Percentiles rank a stretch among this genome's conserved stretches.
These are phyloP conservation scores for Scolanthus callimorphus DNA, from an alignment of 92 coral and sea anemone species.

Conservation along the genomic window DNA sequence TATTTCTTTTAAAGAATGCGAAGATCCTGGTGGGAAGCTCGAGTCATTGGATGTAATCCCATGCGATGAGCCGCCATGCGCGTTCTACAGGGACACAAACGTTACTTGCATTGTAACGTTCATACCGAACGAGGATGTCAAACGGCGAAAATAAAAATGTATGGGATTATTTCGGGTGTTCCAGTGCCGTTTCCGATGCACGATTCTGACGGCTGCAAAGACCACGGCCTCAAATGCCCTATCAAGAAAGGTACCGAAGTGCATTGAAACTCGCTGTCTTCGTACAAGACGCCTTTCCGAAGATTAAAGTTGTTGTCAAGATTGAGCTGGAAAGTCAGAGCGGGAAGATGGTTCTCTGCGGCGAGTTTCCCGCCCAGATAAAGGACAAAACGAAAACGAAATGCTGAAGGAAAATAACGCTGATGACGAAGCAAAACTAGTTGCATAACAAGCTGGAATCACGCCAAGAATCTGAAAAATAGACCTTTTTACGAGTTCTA, in stretches of 20 bases:
- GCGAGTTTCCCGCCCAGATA: constrained; percentile 7
- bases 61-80: constrained; percentile 29
- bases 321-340: constrained; percentile 4
- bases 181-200: constrained; percentile 14
- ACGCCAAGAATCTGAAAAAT: too few relatives aligned
- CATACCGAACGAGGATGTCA: constrained; percentile 20
- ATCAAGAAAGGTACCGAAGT: constrained; percentile 13
- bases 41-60: constrained; percentile 26
- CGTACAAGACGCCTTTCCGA: constrained; percentile 11
- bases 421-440: too few relatives aligned
- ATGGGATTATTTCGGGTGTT: not conserved
- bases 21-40: not conserved
- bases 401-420: too few relatives aligned
- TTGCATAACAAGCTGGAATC: too few relatives aligned
- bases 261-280: not conserved
- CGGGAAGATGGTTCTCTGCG: constrained; percentile 24
- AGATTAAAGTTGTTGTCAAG: not conserved
- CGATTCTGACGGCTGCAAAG: constrained; percentile 23
- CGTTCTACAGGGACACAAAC: constrained; percentile 28
- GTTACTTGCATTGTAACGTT: constrained; percentile 26
- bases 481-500: too few relatives aligned
- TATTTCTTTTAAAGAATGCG: not conserved
- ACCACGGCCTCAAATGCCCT: constrained; percentile 39
- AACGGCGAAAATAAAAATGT: constrained; percentile 13
- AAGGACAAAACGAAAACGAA: too few relatives aligned